phyloP scores from a whole-genome alignment of 2,888 invertebrate species.

The Oligia fasciuncula region DNA sequence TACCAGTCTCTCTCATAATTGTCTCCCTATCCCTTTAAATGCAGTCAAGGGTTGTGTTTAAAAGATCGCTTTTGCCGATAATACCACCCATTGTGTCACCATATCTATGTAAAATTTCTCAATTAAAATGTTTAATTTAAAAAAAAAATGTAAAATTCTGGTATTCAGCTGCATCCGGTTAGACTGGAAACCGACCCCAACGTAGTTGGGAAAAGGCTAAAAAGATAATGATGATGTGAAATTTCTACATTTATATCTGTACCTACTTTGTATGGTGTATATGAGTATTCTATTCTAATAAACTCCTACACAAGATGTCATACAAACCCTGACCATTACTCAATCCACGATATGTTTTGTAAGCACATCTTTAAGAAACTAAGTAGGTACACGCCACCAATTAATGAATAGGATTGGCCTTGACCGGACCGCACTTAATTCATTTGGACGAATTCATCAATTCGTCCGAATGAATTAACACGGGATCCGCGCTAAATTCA shows the following conservation, averaged over 20 bases:
- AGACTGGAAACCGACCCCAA: too few relatives aligned
- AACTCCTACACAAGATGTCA: neutral
- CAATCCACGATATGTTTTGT: slow-evolving; percentile 20
- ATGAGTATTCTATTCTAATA: neutral
- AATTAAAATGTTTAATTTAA: too few relatives aligned
- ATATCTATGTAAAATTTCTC: neutral
- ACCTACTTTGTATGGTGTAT: neutral
- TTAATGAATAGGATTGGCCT: slow-evolving; percentile 11
- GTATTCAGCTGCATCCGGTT: too few relatives aligned
- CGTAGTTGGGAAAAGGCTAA: too few relatives aligned
- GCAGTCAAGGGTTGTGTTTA: neutral
- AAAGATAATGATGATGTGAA: too few relatives aligned
- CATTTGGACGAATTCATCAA: neutral
- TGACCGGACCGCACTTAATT: neutral
- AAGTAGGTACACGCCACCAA: neutral
- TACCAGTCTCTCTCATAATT: neutral
- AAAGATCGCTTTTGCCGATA: too few relatives aligned
- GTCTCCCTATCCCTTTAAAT: too few relatives aligned
- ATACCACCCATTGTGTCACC: too few relatives aligned
- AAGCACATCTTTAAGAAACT: neutral
- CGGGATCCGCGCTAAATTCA: neutral
- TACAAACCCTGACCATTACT: neutral
- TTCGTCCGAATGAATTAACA: neutral
- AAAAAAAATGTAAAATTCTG: too few relatives aligned
- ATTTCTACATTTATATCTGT: neutral